Evolutionary conservation across 2,888 invertebrate species (phyloP).

Genomic region (Trisateles emortualis): DNA sequence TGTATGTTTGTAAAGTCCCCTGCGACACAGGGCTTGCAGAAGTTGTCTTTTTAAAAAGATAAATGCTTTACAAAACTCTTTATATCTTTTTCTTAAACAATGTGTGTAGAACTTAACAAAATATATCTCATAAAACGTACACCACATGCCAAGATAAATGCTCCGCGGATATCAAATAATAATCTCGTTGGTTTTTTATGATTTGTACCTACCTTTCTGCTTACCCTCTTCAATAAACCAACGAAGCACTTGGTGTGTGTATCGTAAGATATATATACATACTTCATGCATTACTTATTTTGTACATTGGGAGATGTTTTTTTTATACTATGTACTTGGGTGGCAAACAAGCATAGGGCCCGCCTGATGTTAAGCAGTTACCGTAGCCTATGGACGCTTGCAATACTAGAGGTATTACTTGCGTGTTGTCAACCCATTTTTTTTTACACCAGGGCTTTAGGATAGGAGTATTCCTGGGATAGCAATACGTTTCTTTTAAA

Average conservation of each 20-base stretch:
- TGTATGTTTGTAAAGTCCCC: too few species aligned
- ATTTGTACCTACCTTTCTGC: background rate
- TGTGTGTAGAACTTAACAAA: constrained; percentile 10
- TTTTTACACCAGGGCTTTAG: too few species aligned
- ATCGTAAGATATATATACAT: background rate
- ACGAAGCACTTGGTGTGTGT: background rate
- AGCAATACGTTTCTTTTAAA: too few species aligned
- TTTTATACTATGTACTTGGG: too few species aligned
- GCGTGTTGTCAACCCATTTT: too few species aligned
- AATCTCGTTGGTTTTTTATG: constrained; percentile 24
- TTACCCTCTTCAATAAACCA: background rate
- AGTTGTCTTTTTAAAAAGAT: too few species aligned
- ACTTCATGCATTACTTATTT: background rate
- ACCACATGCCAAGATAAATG: constrained; percentile 24
- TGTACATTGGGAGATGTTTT: background rate
- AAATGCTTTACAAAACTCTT: background rate
- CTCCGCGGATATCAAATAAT: constrained; percentile 26
- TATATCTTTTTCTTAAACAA: background rate
- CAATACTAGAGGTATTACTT: too few species aligned
- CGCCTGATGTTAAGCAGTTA: too few species aligned
- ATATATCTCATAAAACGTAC: background rate
- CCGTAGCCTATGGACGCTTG: too few species aligned
- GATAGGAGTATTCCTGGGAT: too few species aligned
- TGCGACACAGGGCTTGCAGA: too few species aligned
- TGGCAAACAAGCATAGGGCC: too few species aligned